These are phyloP conservation scores for Drosophila subpulchrella DNA, from an alignment of 1,140 invertebrate species.

Conservation along the genomic window DNA sequence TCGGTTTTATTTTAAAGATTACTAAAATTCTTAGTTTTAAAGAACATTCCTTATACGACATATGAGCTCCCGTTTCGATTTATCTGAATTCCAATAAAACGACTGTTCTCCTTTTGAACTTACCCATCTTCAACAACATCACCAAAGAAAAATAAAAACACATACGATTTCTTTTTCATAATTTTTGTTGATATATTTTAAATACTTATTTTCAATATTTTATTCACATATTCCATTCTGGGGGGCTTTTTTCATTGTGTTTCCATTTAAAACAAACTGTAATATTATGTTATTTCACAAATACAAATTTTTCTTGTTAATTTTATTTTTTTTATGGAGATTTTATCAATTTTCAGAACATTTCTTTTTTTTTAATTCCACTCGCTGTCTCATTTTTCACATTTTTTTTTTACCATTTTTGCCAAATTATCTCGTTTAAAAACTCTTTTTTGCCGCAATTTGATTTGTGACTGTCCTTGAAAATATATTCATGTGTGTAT, in stretches of 20 bases:
- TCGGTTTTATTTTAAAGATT: too few species aligned
- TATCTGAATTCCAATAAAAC: background rate
- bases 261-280: slow-evolving; percentile 72
- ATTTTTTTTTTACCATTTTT: slow-evolving; percentile 11
- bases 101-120: background rate
- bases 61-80: background rate
- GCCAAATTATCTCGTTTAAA: slow-evolving; percentile 40
- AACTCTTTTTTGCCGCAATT: slow-evolving; percentile 44
- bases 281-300: slow-evolving; percentile 80
- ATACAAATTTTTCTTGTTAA: slow-evolving; percentile 54
- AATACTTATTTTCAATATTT: slow-evolving; percentile 80
- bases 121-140: background rate
- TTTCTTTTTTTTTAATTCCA: slow-evolving; percentile 4
- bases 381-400: slow-evolving; percentile 10
- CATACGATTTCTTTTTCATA: slow-evolving; percentile 42
- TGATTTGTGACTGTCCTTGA: slow-evolving; percentile 49
- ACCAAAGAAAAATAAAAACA: slow-evolving; percentile 19
- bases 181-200: slow-evolving; percentile 79
- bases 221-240: slow-evolving; percentile 79
- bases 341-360: slow-evolving; percentile 37
- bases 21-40: too few species aligned
- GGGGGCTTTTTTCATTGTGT: slow-evolving; percentile 36
- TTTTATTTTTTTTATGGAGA: slow-evolving; percentile 43
- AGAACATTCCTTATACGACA: background rate
- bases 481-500: slow-evolving; percentile 53